Evolutionary conservation across 2,797 vertebrate genomes (phyloP), one percentile per base, ranked within the genome.

Genomic region (Tragelaphus eurycerus): DNA sequence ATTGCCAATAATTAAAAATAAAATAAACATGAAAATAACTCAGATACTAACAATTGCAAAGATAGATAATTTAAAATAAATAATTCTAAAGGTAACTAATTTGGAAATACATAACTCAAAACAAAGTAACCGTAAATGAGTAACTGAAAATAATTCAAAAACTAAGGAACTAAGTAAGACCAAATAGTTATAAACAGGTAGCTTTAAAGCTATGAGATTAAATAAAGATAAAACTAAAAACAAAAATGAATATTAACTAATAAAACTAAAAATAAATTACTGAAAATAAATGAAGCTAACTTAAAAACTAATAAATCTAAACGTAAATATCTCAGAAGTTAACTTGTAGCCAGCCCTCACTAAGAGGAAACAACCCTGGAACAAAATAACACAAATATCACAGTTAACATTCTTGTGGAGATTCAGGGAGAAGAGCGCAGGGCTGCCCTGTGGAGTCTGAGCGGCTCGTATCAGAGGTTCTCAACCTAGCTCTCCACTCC

Each of bases 91-190:
- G 17, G 17, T 81, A 81, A 43, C 16, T 64, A 52, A 46, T 86
- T 62, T 50, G 46, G 55, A 96, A 74, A 74, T 38, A 31, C 21
- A 16, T 50, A 90, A 89, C 19, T 86, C 60, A 94, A 95, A 89
- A 52, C n/a, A 52, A 89, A 86, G 43, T 29, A 85, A 71, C 52
- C 31, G 17, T 9, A 86, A 71, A n/a, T 67, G 87, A 87, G 38
- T 48, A 82, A 74, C n/a, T 81, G 34, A 62, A 96, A 81, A 95
- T 29, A 82, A 16, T 25, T 62, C 1, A 52, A 93, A 86, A 88
- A 43, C 13, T 15, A 89, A 86, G 46, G 85, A 85, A 55, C 4
- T 27, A 74, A 74, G 19, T 85, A 81, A 89, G 76, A 64, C 31
- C 86, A 97, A 93, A 79, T 29, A 79, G 59, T 13, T 48, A 82